Percentiles rank a stretch among this genome's conserved stretches.
Conservation (phyloP, 2,888 invertebrate species). For the Lycophotia porphyrea region DNA sequence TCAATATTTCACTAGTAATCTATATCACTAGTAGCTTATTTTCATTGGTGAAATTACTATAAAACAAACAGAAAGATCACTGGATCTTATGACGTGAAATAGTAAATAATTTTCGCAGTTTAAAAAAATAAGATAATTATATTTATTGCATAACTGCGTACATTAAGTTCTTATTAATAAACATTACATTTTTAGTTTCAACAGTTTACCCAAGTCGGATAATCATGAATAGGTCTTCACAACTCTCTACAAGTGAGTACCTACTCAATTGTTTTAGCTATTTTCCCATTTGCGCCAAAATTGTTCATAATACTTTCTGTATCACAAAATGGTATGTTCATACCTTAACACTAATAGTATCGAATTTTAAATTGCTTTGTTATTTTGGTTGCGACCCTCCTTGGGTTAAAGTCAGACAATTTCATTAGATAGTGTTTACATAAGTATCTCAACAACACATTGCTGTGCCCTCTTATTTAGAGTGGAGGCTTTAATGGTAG, state of each 20-base stretch:
- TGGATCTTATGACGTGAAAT: accelerated
- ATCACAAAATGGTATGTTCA: neutral
- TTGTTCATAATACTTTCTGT: too few species aligned
- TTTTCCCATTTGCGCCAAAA: too few species aligned
- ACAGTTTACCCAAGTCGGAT: too few species aligned
- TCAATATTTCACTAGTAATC: neutral
- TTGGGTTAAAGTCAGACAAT: slow-evolving; percentile 48
- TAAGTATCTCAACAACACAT: slow-evolving; percentile 40
- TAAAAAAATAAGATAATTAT: too few species aligned
- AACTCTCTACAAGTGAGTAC: neutral
- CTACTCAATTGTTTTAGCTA: neutral
- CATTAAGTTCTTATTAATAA: too few species aligned
- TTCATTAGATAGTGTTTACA: slow-evolving; percentile 59
- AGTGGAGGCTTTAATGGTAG: slow-evolving; percentile 1
- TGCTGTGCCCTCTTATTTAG: slow-evolving; percentile 21
- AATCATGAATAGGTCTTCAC: neutral
- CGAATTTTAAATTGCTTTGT: slow-evolving; percentile 71
- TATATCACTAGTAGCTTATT: too few species aligned
- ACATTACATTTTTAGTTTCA: too few species aligned
- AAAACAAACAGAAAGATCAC: neutral
- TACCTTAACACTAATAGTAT: slow-evolving; percentile 52
- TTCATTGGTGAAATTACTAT: neutral
- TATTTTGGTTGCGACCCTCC: slow-evolving; percentile 57
- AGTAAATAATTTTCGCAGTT: neutral
- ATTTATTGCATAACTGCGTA: too few species aligned